Percentiles rank a stretch among this genome's conserved stretches.
Evolutionary conservation across 1,140 invertebrate genomes (phyloP).

Genomic region (Heliconius congener): DNA sequence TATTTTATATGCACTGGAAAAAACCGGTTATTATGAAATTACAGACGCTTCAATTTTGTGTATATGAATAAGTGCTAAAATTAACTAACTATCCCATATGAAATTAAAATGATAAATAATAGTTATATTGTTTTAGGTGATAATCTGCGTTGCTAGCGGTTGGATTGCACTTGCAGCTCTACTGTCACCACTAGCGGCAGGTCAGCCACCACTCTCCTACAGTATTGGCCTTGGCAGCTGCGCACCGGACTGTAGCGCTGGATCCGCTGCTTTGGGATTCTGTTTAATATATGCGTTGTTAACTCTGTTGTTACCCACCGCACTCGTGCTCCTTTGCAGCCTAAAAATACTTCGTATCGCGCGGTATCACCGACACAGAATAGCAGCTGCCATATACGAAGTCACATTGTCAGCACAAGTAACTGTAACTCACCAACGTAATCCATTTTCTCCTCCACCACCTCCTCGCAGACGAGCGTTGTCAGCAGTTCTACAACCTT

Average conservation of each 20-base stretch:
- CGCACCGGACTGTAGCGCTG: conserved; percentile 85
- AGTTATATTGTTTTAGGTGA: conserved; percentile 66
- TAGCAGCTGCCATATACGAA: conserved; percentile 92
- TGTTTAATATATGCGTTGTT: conserved; percentile 84
- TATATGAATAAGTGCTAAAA: too few relatives aligned
- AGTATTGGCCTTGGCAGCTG: conserved; percentile 83
- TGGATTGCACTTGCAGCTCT: conserved; percentile 81
- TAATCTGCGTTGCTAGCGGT: conserved; percentile 78
- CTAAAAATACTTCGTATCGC: conserved; percentile 89
- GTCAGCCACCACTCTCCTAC: conserved; percentile 82
- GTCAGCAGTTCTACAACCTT: conserved; percentile 86
- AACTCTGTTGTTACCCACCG: conserved; percentile 85
- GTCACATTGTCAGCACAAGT: conserved; percentile 91
- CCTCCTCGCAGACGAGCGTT: conserved; percentile 85
- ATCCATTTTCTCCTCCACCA: conserved; percentile 85
- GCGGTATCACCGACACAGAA: conserved; percentile 90
- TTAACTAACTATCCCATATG: too few relatives aligned
- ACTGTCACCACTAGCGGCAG: conserved; percentile 78
- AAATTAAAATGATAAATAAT: conserved; percentile 12
- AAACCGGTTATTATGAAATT: too few relatives aligned
- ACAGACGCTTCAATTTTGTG: too few relatives aligned
- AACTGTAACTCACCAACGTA: conserved; percentile 90
- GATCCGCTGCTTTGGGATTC: conserved; percentile 83
- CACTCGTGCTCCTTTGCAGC: conserved; percentile 88
- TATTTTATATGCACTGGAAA: too few relatives aligned